Conservation (phyloP, 2,797 vertebrate species). For the Bufotes viridis region DNA sequence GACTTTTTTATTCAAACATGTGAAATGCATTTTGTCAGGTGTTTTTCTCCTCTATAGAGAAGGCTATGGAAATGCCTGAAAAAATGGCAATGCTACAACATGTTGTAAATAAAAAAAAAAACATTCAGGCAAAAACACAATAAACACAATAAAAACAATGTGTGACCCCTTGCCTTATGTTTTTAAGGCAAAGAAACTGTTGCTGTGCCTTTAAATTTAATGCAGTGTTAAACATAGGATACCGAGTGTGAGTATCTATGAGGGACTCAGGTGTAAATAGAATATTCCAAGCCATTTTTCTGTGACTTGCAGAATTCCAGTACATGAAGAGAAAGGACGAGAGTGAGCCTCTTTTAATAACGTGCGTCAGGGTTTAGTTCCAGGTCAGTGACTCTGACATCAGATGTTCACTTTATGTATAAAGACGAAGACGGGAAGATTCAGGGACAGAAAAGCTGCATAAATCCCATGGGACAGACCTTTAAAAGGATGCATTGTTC, state of each 20-base stretch:
- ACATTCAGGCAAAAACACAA: no score
- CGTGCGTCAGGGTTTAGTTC: slow-evolving; percentile 42
- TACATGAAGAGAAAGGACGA: slow-evolving; percentile 13
- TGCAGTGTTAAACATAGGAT: neutral
- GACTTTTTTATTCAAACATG: no score
- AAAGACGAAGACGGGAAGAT: slow-evolving; percentile 40
- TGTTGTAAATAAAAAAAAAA: no score
- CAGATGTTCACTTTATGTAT: slow-evolving; percentile 56
- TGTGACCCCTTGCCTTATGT: no score
- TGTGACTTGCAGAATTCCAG: slow-evolving; percentile 2
- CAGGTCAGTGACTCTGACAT: slow-evolving; percentile 53
- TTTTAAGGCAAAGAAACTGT: neutral
- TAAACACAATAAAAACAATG: no score
- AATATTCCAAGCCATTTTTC: neutral
- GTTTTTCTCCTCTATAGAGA: neutral
- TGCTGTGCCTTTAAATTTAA: neutral
- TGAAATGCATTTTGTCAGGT: no score
- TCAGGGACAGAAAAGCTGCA: slow-evolving; percentile 21
- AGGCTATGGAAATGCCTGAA: no score
- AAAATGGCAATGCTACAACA: no score
- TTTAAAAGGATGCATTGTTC: slow-evolving; percentile 56
- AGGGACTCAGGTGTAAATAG: neutral
- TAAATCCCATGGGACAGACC: slow-evolving; percentile 43
- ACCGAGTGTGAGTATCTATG: neutral
- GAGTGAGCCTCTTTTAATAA: slow-evolving; percentile 40